Evolutionary conservation across 1,140 invertebrate genomes (phyloP).

Genomic region (Batillaria attramentaria): DNA sequence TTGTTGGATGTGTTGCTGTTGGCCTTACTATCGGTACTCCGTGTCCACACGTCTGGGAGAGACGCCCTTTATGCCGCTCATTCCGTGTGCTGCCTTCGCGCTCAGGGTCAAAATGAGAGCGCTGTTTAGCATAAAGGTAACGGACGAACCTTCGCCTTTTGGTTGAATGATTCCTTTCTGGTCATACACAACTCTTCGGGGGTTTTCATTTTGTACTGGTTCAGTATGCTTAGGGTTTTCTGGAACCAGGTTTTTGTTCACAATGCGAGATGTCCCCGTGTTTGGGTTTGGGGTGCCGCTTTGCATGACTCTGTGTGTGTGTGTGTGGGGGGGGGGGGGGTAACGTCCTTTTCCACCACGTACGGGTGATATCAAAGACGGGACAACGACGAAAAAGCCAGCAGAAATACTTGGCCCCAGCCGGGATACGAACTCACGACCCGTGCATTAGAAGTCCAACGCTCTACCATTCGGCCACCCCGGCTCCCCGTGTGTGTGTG

Average conservation of each 20-base stretch:
- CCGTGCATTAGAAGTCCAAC: no score
- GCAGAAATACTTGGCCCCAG: no score
- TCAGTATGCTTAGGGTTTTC: not conserved
- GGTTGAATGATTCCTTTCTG: not conserved
- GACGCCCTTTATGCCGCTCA: slow-evolving; percentile 57
- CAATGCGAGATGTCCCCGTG: not conserved
- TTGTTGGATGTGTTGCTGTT: slow-evolving; percentile 49
- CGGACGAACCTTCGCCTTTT: no score
- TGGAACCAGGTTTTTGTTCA: not conserved
- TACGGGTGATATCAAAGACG: no score
- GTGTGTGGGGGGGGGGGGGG: no score
- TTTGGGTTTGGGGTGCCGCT: no score
- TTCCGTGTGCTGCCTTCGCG: slow-evolving; percentile 57
- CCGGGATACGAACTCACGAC: no score
- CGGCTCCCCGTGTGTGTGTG: no score
- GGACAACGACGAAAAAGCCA: no score
- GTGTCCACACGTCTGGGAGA: slow-evolving; percentile 53
- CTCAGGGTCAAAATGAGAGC: slow-evolving; percentile 54
- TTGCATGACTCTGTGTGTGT: no score
- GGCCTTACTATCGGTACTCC: slow-evolving; percentile 53
- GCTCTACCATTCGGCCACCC: no score
- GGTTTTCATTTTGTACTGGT: not conserved
- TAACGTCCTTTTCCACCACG: no score
- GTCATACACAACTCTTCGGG: not conserved
- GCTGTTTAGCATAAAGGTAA: slow-evolving; percentile 58